phyloP scores from a whole-genome alignment of 2,113 vertebrate genomes.

The Psilopsiagon aurifrons region DNA sequence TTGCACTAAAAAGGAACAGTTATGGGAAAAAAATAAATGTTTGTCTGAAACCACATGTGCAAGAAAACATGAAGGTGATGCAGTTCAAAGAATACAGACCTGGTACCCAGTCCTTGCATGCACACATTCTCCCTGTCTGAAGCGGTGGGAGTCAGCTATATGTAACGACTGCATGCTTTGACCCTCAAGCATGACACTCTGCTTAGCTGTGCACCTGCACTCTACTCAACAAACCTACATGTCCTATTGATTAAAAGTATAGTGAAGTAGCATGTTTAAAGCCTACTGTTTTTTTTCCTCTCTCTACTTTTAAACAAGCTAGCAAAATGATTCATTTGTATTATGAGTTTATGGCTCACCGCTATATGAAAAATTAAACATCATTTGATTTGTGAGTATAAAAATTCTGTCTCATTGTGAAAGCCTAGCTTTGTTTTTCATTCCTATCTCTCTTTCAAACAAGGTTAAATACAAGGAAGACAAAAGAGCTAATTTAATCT shows the following conservation, averaged over 20 bases:
- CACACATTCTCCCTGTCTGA: not conserved
- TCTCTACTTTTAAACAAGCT: constrained; percentile 5
- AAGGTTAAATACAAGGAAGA: not conserved
- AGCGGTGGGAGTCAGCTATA: not conserved
- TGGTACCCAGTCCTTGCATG: not conserved
- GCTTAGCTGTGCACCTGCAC: not conserved
- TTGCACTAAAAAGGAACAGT: not conserved
- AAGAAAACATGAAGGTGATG: not conserved
- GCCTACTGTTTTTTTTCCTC: not conserved
- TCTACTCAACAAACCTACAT: not conserved
- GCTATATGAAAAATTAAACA: not conserved
- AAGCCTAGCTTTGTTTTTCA: constrained; percentile 3
- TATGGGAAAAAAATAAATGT: not conserved
- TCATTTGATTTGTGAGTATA: constrained; percentile 6
- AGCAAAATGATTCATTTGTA: not conserved
- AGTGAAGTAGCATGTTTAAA: not conserved
- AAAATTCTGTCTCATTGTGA: not conserved
- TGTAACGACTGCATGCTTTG: not conserved
- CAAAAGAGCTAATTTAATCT: constrained; percentile 29
- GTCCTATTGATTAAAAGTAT: not conserved
- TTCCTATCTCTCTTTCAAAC: constrained; percentile 6
- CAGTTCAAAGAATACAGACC: not conserved
- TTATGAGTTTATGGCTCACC: not conserved
- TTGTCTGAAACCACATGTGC: not conserved
- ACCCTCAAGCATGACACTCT: not conserved